A percentile compares a stretch with the other conserved stretches of the same genome.
These are phyloP conservation scores for Keiferia lycopersicella DNA, from an alignment of 2,888 invertebrate species.

Conservation along the genomic window DNA sequence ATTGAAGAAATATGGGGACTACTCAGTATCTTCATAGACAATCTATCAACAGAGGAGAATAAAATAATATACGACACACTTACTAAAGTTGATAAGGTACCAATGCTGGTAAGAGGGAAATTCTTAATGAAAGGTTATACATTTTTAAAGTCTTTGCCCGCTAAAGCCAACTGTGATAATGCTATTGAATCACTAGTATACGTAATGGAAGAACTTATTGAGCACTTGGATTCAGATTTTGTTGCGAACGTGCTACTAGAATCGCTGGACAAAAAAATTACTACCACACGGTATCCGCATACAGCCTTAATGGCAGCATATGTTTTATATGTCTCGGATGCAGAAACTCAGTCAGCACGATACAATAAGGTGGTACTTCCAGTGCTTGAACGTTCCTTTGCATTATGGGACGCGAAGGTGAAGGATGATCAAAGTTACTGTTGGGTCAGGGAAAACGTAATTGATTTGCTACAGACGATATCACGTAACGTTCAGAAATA, in stretches of 20 bases:
- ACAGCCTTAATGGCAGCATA: conserved; percentile 46
- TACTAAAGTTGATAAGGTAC: conserved; percentile 39
- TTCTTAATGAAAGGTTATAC: conserved; percentile 50
- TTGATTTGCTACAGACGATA: conserved; percentile 24
- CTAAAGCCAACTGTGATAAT: conserved; percentile 31
- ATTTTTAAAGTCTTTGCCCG: conserved; percentile 45
- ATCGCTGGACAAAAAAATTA: conserved; percentile 45
- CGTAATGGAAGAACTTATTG: conserved; percentile 54
- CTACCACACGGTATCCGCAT: conserved; percentile 35
- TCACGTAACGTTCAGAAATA: neutral
- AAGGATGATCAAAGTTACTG: conserved; percentile 18
- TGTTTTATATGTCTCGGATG: conserved; percentile 47
- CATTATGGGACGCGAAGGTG: conserved; percentile 42
- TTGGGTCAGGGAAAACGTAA: conserved; percentile 3
- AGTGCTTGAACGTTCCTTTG: conserved; percentile 45
- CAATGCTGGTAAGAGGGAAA: conserved; percentile 39
- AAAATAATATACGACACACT: conserved; percentile 47
- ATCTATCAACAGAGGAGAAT: conserved; percentile 49
- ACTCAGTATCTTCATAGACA: conserved; percentile 49
- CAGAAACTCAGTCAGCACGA: conserved; percentile 47
- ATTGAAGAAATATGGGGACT: conserved; percentile 49
- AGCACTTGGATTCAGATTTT: conserved; percentile 48
- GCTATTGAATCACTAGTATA: conserved; percentile 18
- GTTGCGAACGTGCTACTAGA: conserved; percentile 48
- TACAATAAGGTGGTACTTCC: conserved; percentile 50